These are phyloP conservation scores for Eupithecia exiguata DNA, from an alignment of 2,888 invertebrate species.

Conservation along the genomic window DNA sequence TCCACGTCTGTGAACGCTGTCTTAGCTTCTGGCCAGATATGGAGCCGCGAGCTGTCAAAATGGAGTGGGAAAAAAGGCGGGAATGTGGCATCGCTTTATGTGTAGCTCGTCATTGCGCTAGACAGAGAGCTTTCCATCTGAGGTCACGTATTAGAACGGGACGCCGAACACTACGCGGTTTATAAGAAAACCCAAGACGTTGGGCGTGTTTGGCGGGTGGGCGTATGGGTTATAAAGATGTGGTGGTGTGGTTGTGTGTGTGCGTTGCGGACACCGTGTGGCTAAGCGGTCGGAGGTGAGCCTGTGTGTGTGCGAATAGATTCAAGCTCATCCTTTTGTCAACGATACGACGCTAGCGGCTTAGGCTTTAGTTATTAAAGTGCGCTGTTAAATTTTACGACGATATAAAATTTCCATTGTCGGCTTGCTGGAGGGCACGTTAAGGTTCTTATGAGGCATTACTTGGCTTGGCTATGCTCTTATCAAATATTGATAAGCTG, in stretches of 20 bases:
- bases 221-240: conserved; percentile 76
- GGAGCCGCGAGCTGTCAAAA: conserved; percentile 84
- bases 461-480: conserved; percentile 48
- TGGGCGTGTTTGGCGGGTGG: conserved; percentile 84
- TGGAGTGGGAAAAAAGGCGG: conserved; percentile 85
- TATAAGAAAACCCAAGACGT: conserved; percentile 84
- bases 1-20: conserved; percentile 71
- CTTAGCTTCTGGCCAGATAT: conserved; percentile 82
- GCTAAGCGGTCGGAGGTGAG: conserved; percentile 67
- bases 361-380: conserved; percentile 80
- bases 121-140: conserved; percentile 61
- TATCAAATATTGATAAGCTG: conserved; percentile 33
- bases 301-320: conserved; percentile 60
- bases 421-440: conserved; percentile 60
- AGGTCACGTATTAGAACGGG: conserved; percentile 59
- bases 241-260: conserved; percentile 65
- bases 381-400: conserved; percentile 77
- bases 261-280: conserved; percentile 61
- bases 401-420: conserved; percentile 76
- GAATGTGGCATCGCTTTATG: conserved; percentile 84
- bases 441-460: conserved; percentile 59
- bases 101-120: conserved; percentile 82
- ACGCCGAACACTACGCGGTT: conserved; percentile 81
- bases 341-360: conserved; percentile 79
- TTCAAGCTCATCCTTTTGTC: conserved; percentile 79